Evolutionary conservation across 2,113 vertebrate genomes (phyloP).

Genomic region (Oncorhynchus tshawytscha): DNA sequence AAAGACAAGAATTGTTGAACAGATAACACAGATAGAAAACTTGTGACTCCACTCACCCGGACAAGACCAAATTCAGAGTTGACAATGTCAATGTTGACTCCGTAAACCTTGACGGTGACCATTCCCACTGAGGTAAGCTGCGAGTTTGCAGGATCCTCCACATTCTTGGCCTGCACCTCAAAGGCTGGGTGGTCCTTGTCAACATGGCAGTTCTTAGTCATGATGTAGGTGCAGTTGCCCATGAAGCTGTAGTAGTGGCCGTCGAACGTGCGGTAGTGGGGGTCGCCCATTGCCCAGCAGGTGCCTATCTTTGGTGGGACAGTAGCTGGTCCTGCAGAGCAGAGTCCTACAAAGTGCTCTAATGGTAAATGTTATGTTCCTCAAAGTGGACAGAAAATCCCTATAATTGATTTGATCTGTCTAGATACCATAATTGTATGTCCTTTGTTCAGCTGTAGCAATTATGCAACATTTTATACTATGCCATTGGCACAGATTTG

Average conservation of each 20-base stretch:
- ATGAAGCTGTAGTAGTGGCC: conserved; percentile 43
- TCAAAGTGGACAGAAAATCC: neutral
- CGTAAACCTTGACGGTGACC: conserved; percentile 64
- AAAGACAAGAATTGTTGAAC: neutral
- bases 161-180: conserved; percentile 47
- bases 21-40: neutral
- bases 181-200: conserved; percentile 36
- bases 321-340: neutral
- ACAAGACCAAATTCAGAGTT: conserved; percentile 61
- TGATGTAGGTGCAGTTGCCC: conserved; percentile 57
- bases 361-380: neutral
- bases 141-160: conserved; percentile 25
- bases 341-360: neutral
- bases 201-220: conserved; percentile 48
- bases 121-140: conserved; percentile 57
- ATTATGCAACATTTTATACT: neutral
- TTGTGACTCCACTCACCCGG: conserved; percentile 46
- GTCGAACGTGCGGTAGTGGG: conserved; percentile 59
- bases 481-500: neutral
- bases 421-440: neutral
- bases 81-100: conserved; percentile 49
- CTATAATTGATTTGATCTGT: neutral
- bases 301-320: conserved; percentile 11
- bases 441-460: neutral
- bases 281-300: conserved; percentile 55